A percentile compares a stretch with the other conserved stretches of the same genome.
Conservation (phyloP, 1,140 invertebrate genomes). For the Aethina tumida region DNA sequence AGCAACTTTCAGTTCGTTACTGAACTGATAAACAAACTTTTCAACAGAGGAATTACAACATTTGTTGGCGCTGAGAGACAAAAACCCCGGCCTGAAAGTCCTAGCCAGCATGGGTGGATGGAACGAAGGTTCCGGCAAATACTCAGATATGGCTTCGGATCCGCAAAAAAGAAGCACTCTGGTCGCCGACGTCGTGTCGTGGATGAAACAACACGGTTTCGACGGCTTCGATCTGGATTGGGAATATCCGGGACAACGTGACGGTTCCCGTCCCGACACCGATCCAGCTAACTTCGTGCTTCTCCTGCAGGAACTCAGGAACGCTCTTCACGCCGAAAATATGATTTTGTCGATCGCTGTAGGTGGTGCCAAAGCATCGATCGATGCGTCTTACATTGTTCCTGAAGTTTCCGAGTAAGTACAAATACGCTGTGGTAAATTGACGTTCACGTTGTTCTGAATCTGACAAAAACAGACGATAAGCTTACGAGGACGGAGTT, state of each 20-base stretch:
- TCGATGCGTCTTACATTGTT: conserved; percentile 74
- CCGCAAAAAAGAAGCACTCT: conserved; percentile 25
- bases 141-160: conserved; percentile 38
- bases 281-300: conserved; percentile 20
- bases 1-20: background rate
- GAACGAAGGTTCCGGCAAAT: conserved; percentile 55
- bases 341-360: conserved; percentile 21
- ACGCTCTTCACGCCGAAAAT: conserved; percentile 16
- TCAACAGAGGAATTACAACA: conserved; percentile 35
- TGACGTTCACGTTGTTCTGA: too few species aligned
- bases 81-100: conserved; percentile 52
- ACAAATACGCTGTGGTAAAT: background rate
- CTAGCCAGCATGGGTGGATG: conserved; percentile 68
- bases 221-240: conserved; percentile 78
- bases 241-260: conserved; percentile 61
- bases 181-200: conserved; percentile 33
- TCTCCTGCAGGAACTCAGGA: conserved; percentile 23
- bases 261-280: conserved; percentile 14
- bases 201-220: conserved; percentile 63
- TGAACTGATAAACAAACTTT: conserved; percentile 27
- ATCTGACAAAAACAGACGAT: too few species aligned
- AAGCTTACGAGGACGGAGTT: conserved; percentile 6
- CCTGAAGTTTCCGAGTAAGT: conserved; percentile 53
- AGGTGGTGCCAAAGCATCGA: conserved; percentile 24
- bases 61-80: conserved; percentile 44